Conservation (phyloP, 2,888 invertebrate species). For the Meteorus cinctellus region DNA sequence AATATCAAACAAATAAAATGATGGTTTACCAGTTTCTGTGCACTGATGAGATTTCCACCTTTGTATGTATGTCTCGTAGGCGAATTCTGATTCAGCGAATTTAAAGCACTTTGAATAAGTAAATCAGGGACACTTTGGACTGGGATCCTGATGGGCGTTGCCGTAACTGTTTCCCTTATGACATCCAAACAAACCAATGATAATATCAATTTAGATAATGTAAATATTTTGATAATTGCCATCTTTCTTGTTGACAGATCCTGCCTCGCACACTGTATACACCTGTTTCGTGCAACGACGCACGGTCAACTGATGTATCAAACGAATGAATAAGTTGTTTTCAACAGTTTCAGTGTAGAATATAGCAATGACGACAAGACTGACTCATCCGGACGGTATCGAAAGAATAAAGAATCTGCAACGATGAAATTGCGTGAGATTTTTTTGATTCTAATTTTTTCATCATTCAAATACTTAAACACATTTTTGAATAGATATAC, state of each 20-base stretch:
- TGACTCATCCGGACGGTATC: not conserved
- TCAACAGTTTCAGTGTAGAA: not conserved
- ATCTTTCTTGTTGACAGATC: conserved; percentile 20
- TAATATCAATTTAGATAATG: not conserved
- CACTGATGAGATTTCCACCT: conserved; percentile 63
- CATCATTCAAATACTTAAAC: not conserved
- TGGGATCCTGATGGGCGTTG: conserved; percentile 55
- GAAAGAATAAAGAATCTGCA: not conserved
- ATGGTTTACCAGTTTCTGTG: conserved; percentile 64
- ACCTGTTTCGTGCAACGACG: conserved; percentile 20
- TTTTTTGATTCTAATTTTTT: not conserved
- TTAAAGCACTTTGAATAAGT: conserved; percentile 61
- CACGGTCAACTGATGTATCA: conserved; percentile 25
- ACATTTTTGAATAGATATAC: not conserved
- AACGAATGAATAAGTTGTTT: conserved; percentile 20
- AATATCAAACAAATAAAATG: not conserved
- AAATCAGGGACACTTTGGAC: conserved; percentile 55
- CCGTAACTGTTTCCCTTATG: conserved; percentile 11
- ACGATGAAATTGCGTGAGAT: not conserved
- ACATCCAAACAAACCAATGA: conserved; percentile 23
- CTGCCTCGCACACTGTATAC: not conserved
- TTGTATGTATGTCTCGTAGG: conserved; percentile 62
- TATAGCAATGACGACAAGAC: not conserved
- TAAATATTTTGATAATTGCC: conserved; percentile 20
- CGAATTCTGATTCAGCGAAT: conserved; percentile 61